Evolutionary conservation across 2,888 invertebrate species (phyloP).

Genomic region (Tetragnatha montana): DNA sequence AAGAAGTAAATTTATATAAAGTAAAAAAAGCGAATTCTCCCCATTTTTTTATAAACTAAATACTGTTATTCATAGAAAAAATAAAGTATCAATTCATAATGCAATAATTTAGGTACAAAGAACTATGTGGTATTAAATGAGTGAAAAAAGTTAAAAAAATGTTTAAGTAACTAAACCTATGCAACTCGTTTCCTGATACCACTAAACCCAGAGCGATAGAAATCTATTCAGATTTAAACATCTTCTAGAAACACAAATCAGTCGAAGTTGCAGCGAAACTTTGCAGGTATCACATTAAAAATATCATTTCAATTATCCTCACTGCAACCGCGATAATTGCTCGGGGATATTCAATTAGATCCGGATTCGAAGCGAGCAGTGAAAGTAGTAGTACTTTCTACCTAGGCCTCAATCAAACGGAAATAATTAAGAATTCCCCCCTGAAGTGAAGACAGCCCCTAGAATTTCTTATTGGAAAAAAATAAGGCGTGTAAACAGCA

Average conservation of each 20-base stretch:
- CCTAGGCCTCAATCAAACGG: slow-evolving; percentile 46
- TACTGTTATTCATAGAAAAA: too few species aligned
- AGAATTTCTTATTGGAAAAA: not conserved
- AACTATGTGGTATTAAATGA: too few species aligned
- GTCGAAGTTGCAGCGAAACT: not conserved
- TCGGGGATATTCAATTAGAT: slow-evolving; percentile 64
- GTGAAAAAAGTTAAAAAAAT: too few species aligned
- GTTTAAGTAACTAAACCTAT: too few species aligned
- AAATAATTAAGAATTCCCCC: slow-evolving; percentile 64
- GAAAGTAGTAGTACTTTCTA: slow-evolving; percentile 21
- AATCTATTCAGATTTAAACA: too few species aligned
- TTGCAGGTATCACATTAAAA: not conserved
- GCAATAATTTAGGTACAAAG: too few species aligned
- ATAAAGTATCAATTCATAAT: too few species aligned
- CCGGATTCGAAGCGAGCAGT: not conserved
- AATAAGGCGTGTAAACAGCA: slow-evolving; percentile 32
- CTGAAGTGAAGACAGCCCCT: not conserved
- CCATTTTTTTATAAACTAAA: too few species aligned
- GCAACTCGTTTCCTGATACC: too few species aligned
- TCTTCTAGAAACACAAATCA: not conserved
- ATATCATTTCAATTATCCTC: slow-evolving; percentile 65
- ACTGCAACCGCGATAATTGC: slow-evolving; percentile 59
- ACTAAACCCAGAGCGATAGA: too few species aligned
- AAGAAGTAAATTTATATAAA: too few species aligned
- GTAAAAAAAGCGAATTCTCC: too few species aligned